Base-by-base conservation (phyloP, 2,888 invertebrate genomes). In the Gari tellinella region DNA sequence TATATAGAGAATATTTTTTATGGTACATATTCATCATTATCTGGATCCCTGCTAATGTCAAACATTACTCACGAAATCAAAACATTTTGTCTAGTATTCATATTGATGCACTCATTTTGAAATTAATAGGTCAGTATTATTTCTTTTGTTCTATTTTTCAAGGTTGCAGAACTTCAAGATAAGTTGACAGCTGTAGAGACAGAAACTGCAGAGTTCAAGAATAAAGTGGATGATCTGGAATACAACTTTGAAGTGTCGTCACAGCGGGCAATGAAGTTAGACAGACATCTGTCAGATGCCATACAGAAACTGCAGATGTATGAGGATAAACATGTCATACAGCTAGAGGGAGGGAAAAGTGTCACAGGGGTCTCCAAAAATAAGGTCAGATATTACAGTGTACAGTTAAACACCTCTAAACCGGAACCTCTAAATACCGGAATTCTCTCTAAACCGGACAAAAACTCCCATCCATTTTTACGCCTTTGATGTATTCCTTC, bases 201-300 rank as follows among this genome's bases (percentile, higher is more conserved):
- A 0, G 96, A 98, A 93, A 96, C 95, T 74, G 99, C 98, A 0
- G 99, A 99, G 92, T 93, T 98, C 60, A 95, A 97, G 91, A 99
- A 98, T 92, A 97, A 98, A 93, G 96, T 98, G 55, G 99, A 99
- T 88, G 99, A 99, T 91, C 93, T 98, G 60, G 97, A 98, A 91
- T 99, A 92, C 75, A 89, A 92, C 62, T 83, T 89, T 57, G 91
- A 92, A 51, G 90, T 90, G 43, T 86, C 91, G 0, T 89, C 87
- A 38, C 95, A 95, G 40, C 94, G 97, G 57, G 97, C 97, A 90
- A 97, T 97, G 90, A 97, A 98, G 90, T 92, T 98, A 19, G 98
- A 98, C 90, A 96, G 97, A 87, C 97, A 97, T 92, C 93, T 98
- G 67, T 96, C 97, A 0, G 98, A 98, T 90, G 97, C 97, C 15